A percentile compares a stretch with the other conserved stretches of the same genome.
These are phyloP conservation scores for Tyrannus savana DNA, from an alignment of 2,113 vertebrate genomes.

Conservation along the genomic window DNA sequence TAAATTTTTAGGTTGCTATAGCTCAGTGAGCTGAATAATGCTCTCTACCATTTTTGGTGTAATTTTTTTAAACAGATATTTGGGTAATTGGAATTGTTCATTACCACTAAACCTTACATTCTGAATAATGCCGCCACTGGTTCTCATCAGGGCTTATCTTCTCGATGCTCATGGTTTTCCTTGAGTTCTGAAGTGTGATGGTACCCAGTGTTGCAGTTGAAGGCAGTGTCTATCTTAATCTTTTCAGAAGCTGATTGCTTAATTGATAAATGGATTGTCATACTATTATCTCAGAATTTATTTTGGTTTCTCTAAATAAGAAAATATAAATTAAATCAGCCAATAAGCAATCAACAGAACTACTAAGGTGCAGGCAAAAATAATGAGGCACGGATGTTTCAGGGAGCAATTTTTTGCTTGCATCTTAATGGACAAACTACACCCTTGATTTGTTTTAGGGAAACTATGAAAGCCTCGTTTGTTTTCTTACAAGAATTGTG, in stretches of 20 bases:
- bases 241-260: background rate
- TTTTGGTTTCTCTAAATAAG: background rate
- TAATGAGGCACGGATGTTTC: background rate
- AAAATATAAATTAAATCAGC: background rate
- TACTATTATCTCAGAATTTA: background rate
- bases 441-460: background rate
- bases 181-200: background rate
- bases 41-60: background rate
- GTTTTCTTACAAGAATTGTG: background rate
- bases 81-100: background rate
- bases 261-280: background rate
- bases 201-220: accelerated
- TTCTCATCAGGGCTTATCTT: background rate
- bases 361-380: background rate
- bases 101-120: background rate
- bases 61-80: background rate
- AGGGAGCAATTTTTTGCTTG: background rate
- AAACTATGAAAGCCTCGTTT: background rate
- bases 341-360: background rate
- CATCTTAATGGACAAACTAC: background rate
- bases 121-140: background rate
- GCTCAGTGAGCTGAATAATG: background rate
- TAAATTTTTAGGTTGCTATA: background rate
- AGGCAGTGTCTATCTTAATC: background rate
- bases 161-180: background rate